phyloP scores from a whole-genome alignment of 2,888 invertebrate species.

The Ligdia adustata region DNA sequence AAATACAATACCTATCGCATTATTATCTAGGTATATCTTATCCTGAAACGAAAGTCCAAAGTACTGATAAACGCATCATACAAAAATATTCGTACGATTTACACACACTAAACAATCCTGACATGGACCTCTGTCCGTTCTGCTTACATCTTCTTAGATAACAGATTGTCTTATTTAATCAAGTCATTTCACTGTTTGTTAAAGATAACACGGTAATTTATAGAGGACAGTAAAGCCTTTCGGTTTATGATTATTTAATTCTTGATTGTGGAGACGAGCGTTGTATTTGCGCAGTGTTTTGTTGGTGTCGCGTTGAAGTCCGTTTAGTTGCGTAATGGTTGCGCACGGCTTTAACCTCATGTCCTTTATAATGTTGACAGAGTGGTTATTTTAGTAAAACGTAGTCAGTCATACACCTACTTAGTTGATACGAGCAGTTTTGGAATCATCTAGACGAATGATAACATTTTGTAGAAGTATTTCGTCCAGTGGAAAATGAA shows the following conservation, averaged over 20 bases:
- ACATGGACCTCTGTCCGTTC: slow-evolving; percentile 65
- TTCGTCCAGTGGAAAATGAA: no score
- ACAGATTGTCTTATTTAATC: slow-evolving; percentile 71
- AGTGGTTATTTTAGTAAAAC: no score
- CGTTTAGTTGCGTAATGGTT: slow-evolving; percentile 63
- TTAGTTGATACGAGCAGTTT: no score
- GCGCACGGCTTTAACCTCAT: slow-evolving; percentile 47
- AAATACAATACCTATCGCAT: no score
- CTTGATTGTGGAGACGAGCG: slow-evolving; percentile 62
- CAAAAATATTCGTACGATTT: background rate
- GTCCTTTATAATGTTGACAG: slow-evolving; percentile 51
- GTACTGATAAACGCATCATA: background rate
- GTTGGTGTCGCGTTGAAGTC: slow-evolving; percentile 51
- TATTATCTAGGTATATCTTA: no score
- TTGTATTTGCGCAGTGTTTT: slow-evolving; percentile 60
- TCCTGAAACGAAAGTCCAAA: no score
- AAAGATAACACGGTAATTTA: slow-evolving; percentile 75
- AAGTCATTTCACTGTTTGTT: slow-evolving; percentile 66
- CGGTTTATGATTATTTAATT: slow-evolving; percentile 74
- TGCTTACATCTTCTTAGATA: slow-evolving; percentile 68
- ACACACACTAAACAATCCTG: slow-evolving; percentile 12
- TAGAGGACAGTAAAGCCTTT: slow-evolving; percentile 73
- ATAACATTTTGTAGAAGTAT: no score
- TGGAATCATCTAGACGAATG: no score
- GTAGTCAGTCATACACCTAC: no score